Percentiles rank a stretch among this genome's conserved stretches.
phyloP scores from a whole-genome alignment of 2,888 invertebrate species.

The Spilosoma lubricipeda region DNA sequence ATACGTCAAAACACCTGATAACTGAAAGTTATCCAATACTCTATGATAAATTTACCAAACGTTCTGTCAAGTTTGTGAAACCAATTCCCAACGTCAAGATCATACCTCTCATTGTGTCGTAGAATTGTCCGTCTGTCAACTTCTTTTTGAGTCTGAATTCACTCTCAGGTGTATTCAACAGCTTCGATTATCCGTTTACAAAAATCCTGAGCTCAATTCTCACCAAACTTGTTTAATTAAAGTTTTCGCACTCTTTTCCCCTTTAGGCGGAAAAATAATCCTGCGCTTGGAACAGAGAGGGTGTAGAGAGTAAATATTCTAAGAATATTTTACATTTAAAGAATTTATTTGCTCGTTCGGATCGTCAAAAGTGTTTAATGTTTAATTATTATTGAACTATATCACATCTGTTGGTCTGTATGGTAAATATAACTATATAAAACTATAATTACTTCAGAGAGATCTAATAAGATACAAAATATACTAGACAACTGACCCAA shows the following conservation, averaged over 20 bases:
- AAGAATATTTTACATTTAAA: neutral
- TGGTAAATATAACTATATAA: too few species aligned
- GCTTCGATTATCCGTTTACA: slow-evolving; percentile 84
- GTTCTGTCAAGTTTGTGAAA: slow-evolving; percentile 30
- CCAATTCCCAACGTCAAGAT: slow-evolving; percentile 46
- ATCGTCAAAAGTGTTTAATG: too few species aligned
- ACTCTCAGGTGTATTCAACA: slow-evolving; percentile 79
- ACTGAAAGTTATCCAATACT: slow-evolving; percentile 39
- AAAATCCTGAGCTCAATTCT: slow-evolving; percentile 82
- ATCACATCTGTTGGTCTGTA: too few species aligned
- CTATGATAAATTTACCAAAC: slow-evolving; percentile 43
- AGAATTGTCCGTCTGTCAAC: slow-evolving; percentile 62
- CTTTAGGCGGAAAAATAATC: slow-evolving; percentile 83
- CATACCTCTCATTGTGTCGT: slow-evolving; percentile 34
- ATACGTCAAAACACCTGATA: slow-evolving; percentile 26
- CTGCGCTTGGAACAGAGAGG: slow-evolving; percentile 68
- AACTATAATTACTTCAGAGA: too few species aligned
- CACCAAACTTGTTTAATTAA: slow-evolving; percentile 86
- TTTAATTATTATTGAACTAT: too few species aligned
- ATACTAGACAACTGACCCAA: too few species aligned
- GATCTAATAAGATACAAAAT: too few species aligned
- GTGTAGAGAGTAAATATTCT: slow-evolving; percentile 45
- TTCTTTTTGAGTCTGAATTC: slow-evolving; percentile 59
- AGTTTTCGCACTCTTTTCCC: slow-evolving; percentile 86
- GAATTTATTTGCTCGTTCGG: too few species aligned